Percentiles rank a stretch among this genome's conserved stretches.
phyloP scores from a whole-genome alignment of 2,113 vertebrate species.

The Panurus biarmicus region DNA sequence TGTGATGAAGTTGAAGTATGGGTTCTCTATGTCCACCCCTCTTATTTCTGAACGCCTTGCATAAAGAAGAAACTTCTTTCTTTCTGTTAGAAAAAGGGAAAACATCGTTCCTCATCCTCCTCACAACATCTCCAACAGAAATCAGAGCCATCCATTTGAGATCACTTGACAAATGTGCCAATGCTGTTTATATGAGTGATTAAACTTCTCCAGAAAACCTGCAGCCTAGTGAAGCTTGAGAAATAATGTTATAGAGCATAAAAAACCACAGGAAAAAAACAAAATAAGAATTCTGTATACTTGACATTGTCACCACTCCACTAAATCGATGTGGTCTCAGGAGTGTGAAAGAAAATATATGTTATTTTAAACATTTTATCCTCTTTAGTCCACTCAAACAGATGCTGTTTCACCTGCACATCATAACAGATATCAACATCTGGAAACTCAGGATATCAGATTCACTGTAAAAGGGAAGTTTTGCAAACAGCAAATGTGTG shows the following conservation, averaged over 20 bases:
- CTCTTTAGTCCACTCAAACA: neutral
- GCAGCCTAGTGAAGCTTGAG: neutral
- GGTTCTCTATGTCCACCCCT: conserved; percentile 94
- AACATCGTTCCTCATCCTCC: neutral
- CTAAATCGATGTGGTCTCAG: neutral
- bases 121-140: neutral
- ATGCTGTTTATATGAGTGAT: neutral
- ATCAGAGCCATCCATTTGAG: neutral
- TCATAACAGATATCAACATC: accelerated
- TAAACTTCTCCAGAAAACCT: neutral
- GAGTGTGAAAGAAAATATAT: neutral
- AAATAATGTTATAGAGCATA: neutral
- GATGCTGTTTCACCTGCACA: neutral
- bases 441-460: neutral
- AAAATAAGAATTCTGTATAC: neutral
- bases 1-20: conserved; percentile 97
- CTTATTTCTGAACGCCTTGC: conserved; percentile 92
- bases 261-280: neutral
- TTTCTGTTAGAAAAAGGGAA: conserved; percentile 70
- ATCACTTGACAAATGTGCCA: neutral
- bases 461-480: neutral
- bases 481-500: neutral
- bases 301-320: too few species aligned
- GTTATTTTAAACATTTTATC: neutral
- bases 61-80: conserved; percentile 93